A percentile compares a stretch with the other conserved stretches of the same genome.
phyloP scores from a whole-genome alignment of 2,113 vertebrate species.

The Perccottus glenii region DNA sequence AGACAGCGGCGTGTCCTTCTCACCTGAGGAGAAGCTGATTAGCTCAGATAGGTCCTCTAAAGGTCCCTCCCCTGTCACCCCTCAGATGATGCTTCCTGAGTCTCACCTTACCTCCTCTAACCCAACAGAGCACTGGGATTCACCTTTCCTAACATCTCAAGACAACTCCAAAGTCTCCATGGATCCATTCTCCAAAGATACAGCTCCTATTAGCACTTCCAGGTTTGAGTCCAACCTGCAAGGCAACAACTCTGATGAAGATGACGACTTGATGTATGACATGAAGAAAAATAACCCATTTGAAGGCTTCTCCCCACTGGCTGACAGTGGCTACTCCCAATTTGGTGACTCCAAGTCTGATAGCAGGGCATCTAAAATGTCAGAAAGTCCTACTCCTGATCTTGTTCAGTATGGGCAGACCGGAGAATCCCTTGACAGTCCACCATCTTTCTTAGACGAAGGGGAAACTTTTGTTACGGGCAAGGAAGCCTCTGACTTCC shows the following conservation, averaged over 20 bases:
- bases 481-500: conserved; percentile 77
- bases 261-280: conserved; percentile 75
- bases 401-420: conserved; percentile 90
- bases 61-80: conserved; percentile 63
- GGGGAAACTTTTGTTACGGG: conserved; percentile 83
- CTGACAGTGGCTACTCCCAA: conserved; percentile 67
- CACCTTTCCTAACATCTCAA: conserved; percentile 69
- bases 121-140: conserved; percentile 75
- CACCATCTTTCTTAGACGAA: conserved; percentile 79
- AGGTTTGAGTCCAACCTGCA: conserved; percentile 61
- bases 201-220: conserved; percentile 55
- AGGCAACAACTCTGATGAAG: conserved; percentile 69
- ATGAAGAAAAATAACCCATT: conserved; percentile 77
- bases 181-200: conserved; percentile 72
- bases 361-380: conserved; percentile 75
- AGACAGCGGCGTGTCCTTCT: conserved; percentile 75
- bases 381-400: conserved; percentile 93
- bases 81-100: conserved; percentile 65
- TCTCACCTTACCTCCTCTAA: conserved; percentile 83
- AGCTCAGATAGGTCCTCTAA: conserved; percentile 72
- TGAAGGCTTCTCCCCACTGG: conserved; percentile 72
- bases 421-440: conserved; percentile 82
- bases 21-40: conserved; percentile 70
- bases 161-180: conserved; percentile 69
- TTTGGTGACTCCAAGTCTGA: conserved; percentile 73